Evolutionary conservation across 2,113 vertebrate species (phyloP), one percentile per base, ranked within the genome.

Genomic region (Probosciger aterrimus): DNA sequence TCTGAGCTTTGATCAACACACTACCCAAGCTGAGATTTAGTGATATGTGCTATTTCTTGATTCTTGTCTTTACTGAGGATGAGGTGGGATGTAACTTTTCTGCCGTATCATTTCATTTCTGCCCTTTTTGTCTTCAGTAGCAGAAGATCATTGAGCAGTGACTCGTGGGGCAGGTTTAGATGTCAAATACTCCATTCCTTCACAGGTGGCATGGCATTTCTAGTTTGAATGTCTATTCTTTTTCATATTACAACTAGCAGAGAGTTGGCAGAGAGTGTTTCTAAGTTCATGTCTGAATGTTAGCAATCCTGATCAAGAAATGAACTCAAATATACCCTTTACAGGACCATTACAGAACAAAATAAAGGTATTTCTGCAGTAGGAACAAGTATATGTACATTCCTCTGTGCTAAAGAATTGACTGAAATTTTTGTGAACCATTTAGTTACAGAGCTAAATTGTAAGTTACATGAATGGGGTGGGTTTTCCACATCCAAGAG

Each of bases 381-480:
- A n/a, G 30, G 74, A 82, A 44, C 1, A 64, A 84, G 49, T 73
- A 6, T 2, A 28, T 7, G 2, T 57, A 5, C 0, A 0, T 47
- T 37, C 19, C 24, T 64, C 28, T 79, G 30, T 76, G 20, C 6
- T 31, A 17, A 69, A 49, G 52, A 82, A 41, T 39, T 46, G 25
- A 46, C 28, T 80, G 73, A 83, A 53, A 27, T 39, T 27, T 73
- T 14, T 73, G 3, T 71, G 31, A 71, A 43, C 44, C 5, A 15
- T 24, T 67, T 35, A 3, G 15, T 73, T 86, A 49, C 9, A 25
- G 33, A 9, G 14, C 11, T 85, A 18, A 74, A 53, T 77, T 0
- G 0, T 8, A 76, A 44, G 5, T 79, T 44, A 10, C 0, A 2
- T 4, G 8, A 77, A n/a, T 4, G 10, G 9, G 5, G 4, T 50